These are phyloP conservation scores for Lepidocyrtoides sp. DNA, from an alignment of 2,888 invertebrate genomes.

Conservation along the genomic window DNA sequence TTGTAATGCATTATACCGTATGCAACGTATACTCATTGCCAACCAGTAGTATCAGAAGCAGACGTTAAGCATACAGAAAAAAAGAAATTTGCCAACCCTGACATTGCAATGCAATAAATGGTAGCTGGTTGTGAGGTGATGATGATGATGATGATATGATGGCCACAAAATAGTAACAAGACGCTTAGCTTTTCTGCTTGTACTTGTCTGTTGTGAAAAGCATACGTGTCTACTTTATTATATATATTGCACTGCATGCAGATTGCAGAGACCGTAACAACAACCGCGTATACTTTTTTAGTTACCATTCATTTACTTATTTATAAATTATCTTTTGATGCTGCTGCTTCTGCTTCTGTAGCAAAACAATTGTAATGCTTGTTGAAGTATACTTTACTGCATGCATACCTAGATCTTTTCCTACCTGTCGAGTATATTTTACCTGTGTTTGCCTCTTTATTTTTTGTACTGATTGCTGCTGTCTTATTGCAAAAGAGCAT, in stretches of 20 bases:
- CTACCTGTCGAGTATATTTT: not conserved
- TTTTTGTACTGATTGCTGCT: not conserved
- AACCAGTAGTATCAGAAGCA: not conserved
- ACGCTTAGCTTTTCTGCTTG: too few species aligned
- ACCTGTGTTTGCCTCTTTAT: not conserved
- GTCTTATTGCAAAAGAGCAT: too few species aligned
- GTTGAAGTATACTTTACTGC: not conserved
- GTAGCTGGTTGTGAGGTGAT: not conserved
- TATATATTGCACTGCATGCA: too few species aligned
- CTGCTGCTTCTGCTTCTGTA: not conserved
- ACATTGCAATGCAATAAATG: slow-evolving; percentile 33
- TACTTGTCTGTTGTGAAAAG: not conserved
- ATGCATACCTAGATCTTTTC: not conserved
- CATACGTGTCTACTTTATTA: not conserved
- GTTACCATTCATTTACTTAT: slow-evolving; percentile 6
- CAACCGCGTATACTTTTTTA: not conserved
- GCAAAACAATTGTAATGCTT: not conserved
- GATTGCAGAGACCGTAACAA: not conserved
- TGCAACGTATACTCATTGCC: not conserved
- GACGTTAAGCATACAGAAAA: not conserved
- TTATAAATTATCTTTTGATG: not conserved
- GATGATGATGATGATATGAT: not conserved
- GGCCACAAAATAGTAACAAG: not conserved
- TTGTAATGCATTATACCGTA: not conserved
- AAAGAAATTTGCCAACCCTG: slow-evolving; percentile 39